Conservation (phyloP, 2,888 invertebrate genomes). For the Arge pagana region DNA sequence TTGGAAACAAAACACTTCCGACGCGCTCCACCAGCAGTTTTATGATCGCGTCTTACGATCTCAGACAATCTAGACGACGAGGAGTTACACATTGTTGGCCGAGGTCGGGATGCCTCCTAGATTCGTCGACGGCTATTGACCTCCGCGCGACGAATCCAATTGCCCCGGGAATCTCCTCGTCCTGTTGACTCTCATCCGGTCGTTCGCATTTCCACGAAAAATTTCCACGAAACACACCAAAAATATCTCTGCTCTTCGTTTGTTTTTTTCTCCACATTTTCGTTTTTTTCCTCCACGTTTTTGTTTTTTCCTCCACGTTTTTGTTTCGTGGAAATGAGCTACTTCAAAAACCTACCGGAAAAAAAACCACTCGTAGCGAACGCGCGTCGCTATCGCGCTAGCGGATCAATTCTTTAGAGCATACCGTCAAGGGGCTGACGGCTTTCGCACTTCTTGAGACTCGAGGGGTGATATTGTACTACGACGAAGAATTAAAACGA, state of each 20-base stretch:
- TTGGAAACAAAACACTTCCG: neutral
- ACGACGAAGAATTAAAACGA: constrained; percentile 57
- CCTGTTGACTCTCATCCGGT: too few species aligned
- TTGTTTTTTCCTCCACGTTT: neutral
- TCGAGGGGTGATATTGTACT: constrained; percentile 18
- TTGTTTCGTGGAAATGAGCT: neutral
- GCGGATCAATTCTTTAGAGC: constrained; percentile 60
- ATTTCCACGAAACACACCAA: constrained; percentile 12
- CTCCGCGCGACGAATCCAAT: too few species aligned
- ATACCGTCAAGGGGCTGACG: constrained; percentile 56
- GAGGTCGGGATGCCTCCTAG: constrained; percentile 38
- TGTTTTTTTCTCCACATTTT: neutral
- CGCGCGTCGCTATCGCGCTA: constrained; percentile 56
- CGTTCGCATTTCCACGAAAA: constrained; percentile 29
- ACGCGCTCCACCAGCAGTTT: constrained; percentile 19
- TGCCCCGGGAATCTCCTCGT: too few species aligned
- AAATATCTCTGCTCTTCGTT: neutral
- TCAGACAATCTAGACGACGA: constrained; percentile 40
- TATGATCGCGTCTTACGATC: constrained; percentile 32
- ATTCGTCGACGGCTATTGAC: too few species aligned
- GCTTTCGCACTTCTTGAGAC: constrained; percentile 51
- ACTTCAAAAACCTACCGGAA: too few species aligned
- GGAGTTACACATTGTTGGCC: constrained; percentile 44
- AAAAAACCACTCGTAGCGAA: too few species aligned
- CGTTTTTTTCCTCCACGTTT: too few species aligned